Evolutionary conservation across 2,888 invertebrate species (phyloP), one percentile per base, ranked within the genome.

Genomic region (Galeruca laticollis): DNA sequence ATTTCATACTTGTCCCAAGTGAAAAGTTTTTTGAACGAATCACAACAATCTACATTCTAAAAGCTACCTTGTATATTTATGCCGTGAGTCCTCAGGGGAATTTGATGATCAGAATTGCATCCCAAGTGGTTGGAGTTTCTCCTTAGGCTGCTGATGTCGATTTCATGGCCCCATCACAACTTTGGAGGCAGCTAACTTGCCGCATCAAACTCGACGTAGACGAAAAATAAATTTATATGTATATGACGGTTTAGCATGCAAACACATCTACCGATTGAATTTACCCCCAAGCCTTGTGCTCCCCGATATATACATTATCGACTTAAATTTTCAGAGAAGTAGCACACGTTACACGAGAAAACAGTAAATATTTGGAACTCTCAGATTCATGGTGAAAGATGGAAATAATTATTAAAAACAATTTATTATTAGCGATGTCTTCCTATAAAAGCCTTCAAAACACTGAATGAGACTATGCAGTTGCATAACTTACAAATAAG

Each of bases 191-290:
- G 31, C 65, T 59, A 69, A 64, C 47, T 65, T 63, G 37, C 66
- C 70, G 68, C 70, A 57, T 72, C 69, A 63, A 68, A 62, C 68
- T 71, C 56, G 70, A 68, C 63, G 68, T 70, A 72, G 70, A 59
- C 67, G 69, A 75, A 75, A 76, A 74, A 76, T 75, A 75, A 76
- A 78, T 78, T 76, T 77, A 77, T 77, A 76, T 75, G 75, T 72
- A 76, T 76, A 75, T 75, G 72, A 72, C 75, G 77, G 74, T 77
- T 72, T 75, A 72, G 73, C 71, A 74, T 76, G 75, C 75, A 73
- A 77, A 77, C 75, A 76, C 74, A 76, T 75, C 69, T 75, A 69
- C 74, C 76, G 77, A 77, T 77, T 77, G 76, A 76, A 77, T 76
- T 68, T 72, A 72, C 67, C 70, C 60, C 35, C 51, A 26, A 37